phyloP scores from a whole-genome alignment of 2,888 invertebrate genomes.

The Nebria salina region DNA sequence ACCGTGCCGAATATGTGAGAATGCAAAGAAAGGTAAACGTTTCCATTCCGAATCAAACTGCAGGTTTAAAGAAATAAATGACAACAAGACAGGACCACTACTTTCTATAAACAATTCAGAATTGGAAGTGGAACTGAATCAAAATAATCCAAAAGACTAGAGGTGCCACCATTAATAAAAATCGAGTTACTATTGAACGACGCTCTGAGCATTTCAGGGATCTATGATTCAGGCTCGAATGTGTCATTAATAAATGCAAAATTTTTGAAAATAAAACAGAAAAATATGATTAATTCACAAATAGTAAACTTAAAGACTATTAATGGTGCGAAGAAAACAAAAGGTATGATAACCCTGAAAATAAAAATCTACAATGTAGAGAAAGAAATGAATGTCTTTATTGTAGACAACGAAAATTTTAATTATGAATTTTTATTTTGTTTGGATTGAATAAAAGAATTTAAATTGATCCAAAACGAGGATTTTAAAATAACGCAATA shows the following conservation, averaged over 20 bases:
- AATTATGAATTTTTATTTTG: no score
- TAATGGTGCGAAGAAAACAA: no score
- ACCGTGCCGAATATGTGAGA: slow-evolving; percentile 35
- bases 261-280: slow-evolving; percentile 46
- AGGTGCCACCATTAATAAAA: slow-evolving; percentile 48
- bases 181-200: slow-evolving; percentile 46
- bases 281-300: slow-evolving; percentile 1
- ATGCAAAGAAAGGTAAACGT: slow-evolving; percentile 25
- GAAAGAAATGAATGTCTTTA: no score
- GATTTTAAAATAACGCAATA: no score
- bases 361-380: no score
- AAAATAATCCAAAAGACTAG: slow-evolving; percentile 47
- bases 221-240: slow-evolving; percentile 49
- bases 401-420: no score
- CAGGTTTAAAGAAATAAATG: slow-evolving; percentile 31
- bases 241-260: slow-evolving; percentile 49
- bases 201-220: slow-evolving; percentile 44
- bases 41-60: slow-evolving; percentile 25
- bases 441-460: no score
- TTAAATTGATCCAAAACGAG: no score
- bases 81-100: background rate
- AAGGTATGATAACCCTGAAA: no score
- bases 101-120: background rate
- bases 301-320: no score
- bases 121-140: slow-evolving; percentile 29